These are phyloP conservation scores for Selene dorsalis DNA, from an alignment of 2,797 vertebrate species.

Conservation along the genomic window DNA sequence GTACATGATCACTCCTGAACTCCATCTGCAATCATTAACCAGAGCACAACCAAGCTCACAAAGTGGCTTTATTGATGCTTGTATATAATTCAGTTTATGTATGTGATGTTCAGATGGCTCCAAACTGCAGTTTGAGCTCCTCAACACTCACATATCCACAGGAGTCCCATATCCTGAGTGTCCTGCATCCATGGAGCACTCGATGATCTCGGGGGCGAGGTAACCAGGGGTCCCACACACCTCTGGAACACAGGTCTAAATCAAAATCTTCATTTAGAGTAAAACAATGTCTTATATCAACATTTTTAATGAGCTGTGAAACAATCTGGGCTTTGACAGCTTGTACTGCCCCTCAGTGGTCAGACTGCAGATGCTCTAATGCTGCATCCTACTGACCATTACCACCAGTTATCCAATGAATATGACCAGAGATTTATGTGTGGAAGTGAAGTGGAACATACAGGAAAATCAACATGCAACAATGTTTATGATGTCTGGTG, in stretches of 20 bases:
- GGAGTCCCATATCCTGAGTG: conserved; percentile 91
- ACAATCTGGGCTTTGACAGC: neutral
- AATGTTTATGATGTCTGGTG: too few species aligned
- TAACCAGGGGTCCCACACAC: conserved; percentile 97
- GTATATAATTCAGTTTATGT: neutral
- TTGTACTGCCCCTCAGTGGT: neutral
- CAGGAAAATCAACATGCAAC: neutral
- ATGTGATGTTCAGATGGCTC: neutral
- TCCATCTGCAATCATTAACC: conserved; percentile 88
- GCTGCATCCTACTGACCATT: too few species aligned
- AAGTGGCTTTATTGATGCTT: neutral
- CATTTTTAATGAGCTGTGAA: neutral
- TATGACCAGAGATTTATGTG: neutral
- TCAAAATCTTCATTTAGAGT: neutral
- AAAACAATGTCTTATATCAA: neutral
- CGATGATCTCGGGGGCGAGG: conserved; percentile 95
- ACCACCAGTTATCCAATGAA: neutral
- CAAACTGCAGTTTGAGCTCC: neutral
- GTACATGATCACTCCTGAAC: conserved; percentile 97
- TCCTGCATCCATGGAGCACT: conserved; percentile 94
- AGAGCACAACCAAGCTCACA: conserved; percentile 1
- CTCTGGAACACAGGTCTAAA: conserved; percentile 80
- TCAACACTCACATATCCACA: conserved; percentile 92
- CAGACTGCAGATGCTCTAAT: neutral
- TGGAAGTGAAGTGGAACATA: too few species aligned